Evolutionary conservation across 2,797 vertebrate species (phyloP).

Genomic region (Pachyuromys duprasi): DNA sequence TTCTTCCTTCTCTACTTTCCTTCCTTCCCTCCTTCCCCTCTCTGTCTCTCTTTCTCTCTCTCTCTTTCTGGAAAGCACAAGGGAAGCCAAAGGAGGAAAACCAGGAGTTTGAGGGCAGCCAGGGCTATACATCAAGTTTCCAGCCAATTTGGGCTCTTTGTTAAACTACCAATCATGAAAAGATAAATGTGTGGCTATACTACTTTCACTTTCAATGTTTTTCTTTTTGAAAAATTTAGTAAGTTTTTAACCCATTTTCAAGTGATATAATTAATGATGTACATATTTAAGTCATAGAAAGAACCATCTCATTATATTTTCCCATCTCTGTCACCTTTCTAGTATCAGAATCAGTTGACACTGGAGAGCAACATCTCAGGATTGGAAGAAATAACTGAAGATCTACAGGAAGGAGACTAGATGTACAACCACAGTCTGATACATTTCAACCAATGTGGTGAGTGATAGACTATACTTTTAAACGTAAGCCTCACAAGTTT

Average conservation of each 20-base stretch:
- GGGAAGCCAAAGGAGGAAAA: not conserved
- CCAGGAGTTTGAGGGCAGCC: not conserved
- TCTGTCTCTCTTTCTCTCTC: not conserved
- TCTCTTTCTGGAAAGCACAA: not conserved
- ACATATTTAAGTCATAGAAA: slow-evolving; percentile 48
- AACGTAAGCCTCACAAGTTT: slow-evolving; percentile 21
- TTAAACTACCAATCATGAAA: slow-evolving; percentile 31
- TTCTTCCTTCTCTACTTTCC: not conserved
- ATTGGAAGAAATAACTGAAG: slow-evolving; percentile 45
- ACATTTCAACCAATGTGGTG: slow-evolving; percentile 21
- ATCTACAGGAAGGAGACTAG: not conserved
- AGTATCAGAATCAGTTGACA: slow-evolving; percentile 28
- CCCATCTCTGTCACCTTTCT: slow-evolving; percentile 55
- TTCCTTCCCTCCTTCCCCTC: too few relatives aligned
- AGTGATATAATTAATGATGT: not conserved
- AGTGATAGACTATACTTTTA: not conserved
- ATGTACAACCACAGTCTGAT: not conserved
- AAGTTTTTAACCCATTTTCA: not conserved
- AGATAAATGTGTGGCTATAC: not conserved
- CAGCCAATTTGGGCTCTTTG: not conserved
- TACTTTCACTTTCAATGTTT: not conserved
- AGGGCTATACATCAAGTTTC: not conserved
- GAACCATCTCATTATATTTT: not conserved
- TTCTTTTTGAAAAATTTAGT: not conserved
- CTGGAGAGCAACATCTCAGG: slow-evolving; percentile 8